Base-by-base conservation (phyloP, 2,888 invertebrate species). In the Hirtodrosophila histrioides region DNA sequence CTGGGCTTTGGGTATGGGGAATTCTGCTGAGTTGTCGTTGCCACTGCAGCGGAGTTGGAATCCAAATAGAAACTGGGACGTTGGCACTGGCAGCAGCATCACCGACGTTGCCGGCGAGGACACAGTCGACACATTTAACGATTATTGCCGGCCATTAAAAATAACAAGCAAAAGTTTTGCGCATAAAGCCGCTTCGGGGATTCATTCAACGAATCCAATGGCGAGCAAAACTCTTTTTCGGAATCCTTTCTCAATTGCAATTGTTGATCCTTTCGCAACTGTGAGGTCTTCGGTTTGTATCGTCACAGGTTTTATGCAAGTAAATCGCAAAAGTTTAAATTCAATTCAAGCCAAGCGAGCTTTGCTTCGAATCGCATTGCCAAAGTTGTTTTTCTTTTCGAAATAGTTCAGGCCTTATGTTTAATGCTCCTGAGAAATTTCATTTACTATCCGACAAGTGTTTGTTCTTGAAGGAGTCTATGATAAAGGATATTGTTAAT, bases 141-240 rank as follows among this genome's bases (percentile, higher is more conserved):
- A 90, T 91, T 91, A 91, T 91, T 90, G 89, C 84, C 69, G 78
- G 41, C 87, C 89, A 91, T 91, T 91, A 91, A 91, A 91, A 90
- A 90, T 91, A 91, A 91, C 90, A 90, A 91, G 90, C 89, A 89
- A 89, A 91, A 90, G 88, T 90, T 90, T 90, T 90, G 86, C 88
- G 85, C 85, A 88, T 88, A 88, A 88, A 88, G 84, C 86, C 87
- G 79, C 86, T 89, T 85, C 84, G 81, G 89, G 89, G 89, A 89
- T 88, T 83, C 87, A 84, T 87, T 84, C 83, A 65, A 62, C 79
- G 79, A 65, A 68, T 73, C 79, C 73, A 76, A 74, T 61, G 73
- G 75, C 81, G 75, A 66, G 75, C 78, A 57, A 78, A 85, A 72
- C 79, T 86, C 81, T 72, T 74, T 69, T 41, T 54, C 75, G 68